Conservation (phyloP, 1,140 invertebrate genomes). For the Manduca sexta region DNA sequence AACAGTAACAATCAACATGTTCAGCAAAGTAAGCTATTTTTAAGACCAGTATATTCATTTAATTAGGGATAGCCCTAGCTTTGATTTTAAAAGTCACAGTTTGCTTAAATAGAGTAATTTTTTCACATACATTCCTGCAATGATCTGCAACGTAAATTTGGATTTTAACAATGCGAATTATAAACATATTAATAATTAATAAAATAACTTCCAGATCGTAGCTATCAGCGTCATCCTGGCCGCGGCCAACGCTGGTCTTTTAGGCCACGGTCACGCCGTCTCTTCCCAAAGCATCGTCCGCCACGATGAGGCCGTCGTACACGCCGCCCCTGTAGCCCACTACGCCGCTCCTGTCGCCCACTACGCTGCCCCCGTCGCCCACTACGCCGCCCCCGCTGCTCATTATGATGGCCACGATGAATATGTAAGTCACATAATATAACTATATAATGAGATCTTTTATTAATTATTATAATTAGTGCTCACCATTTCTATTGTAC, state of each 20-base stretch:
- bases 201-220: constrained; percentile 21
- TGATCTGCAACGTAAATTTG: too few relatives aligned
- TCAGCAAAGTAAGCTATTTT: constrained; percentile 29
- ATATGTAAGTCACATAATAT: constrained; percentile 1
- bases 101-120: background rate
- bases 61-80: background rate
- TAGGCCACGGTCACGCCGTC: constrained; percentile 28
- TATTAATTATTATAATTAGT: too few relatives aligned
- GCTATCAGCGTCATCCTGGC: constrained; percentile 27
- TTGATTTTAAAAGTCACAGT: background rate
- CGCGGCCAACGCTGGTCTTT: constrained; percentile 16
- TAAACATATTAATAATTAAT: too few relatives aligned
- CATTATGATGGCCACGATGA: constrained; percentile 9
- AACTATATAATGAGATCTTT: too few relatives aligned
- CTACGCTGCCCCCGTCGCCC: constrained; percentile 19
- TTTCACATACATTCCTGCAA: background rate
- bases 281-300: constrained; percentile 47
- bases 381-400: constrained; percentile 9
- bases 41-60: background rate
- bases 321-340: background rate
- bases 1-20: constrained; percentile 22
- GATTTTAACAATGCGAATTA: too few relatives aligned
- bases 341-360: constrained; percentile 26
- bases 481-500: too few relatives aligned
- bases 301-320: constrained; percentile 21